Evolutionary conservation across 1,140 invertebrate genomes (phyloP), one percentile per base, ranked within the genome.

Genomic region (Bombus affinis): DNA sequence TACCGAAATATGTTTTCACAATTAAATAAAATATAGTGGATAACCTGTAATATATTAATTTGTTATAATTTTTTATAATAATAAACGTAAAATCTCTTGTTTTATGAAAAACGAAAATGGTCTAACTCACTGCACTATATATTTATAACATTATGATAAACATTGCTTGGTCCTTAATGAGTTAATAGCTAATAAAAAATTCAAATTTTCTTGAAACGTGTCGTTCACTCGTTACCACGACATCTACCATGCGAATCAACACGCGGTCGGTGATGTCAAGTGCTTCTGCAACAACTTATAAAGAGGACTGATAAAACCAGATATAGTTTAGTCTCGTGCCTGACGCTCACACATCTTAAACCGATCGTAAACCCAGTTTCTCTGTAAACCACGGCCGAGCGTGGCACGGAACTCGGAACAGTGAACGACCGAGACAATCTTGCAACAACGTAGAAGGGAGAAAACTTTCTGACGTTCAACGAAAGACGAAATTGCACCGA

Each of bases 221-320:
- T 44, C 53, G 28, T 44, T 13, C 73, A 37, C 8, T 22, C 0
- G 25, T 57, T 53, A 39, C 13, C 42, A 47, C 65, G 68, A 15
- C 39, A 70, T 47, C 47, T 53, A 53, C 47, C 47, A 53, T 71
- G 74, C 15, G 28, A 35, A 5, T 57, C n/a, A 39, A 73, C 42
- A 42, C 35, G 73, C 32, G 57, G 53, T 47, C 12, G 25, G 32
- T 39, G 65, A 76, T 83, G 71, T 59, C 32, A 62, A 47, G 59
- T 32, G 65, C 25, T 59, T 32, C 25, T 22, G 62, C 77, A 32
- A 9, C 39, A 73, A 66, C 74, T 85, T 88, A 88, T 89, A 91
- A 88, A 88, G 72, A n/a, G 73, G 73, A 85, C 78, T 86, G 89
- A 91, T 89, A 91, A 88, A 79, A 44, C 42, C 82, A 85, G 70